Conservation (phyloP, 1,140 invertebrate species). For the Lerema accius region DNA sequence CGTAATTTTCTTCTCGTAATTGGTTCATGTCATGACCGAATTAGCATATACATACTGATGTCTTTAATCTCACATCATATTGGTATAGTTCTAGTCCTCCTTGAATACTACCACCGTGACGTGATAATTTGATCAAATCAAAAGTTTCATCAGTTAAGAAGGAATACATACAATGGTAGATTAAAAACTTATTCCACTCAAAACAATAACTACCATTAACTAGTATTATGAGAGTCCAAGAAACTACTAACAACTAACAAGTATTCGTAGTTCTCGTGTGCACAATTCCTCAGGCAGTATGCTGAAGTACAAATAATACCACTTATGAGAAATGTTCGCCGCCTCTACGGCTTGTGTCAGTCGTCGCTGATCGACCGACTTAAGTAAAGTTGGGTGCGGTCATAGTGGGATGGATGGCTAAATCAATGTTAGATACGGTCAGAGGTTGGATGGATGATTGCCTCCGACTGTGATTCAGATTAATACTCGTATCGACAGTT, state of each 20-base stretch:
- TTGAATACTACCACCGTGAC: too few relatives aligned
- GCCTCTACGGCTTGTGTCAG: neutral
- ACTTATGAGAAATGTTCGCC: slow-evolving; percentile 4
- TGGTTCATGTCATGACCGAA: too few relatives aligned
- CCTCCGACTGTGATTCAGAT: too few relatives aligned
- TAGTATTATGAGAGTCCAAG: neutral
- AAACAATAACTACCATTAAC: slow-evolving; percentile 3
- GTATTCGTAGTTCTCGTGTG: neutral
- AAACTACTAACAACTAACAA: slow-evolving; percentile 3
- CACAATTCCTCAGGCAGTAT: slow-evolving; percentile 1
- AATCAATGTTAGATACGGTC: too few relatives aligned
- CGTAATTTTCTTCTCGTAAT: too few relatives aligned
- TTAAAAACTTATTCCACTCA: neutral
- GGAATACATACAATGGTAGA: neutral
- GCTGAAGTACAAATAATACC: slow-evolving; percentile 5
- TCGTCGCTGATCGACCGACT: neutral
- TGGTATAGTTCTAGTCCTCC: too few relatives aligned
- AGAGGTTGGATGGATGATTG: too few relatives aligned
- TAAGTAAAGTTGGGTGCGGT: neutral
- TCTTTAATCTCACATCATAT: too few relatives aligned
- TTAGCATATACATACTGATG: too few relatives aligned
- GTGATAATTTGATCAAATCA: too few relatives aligned
- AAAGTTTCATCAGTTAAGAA: too few relatives aligned
- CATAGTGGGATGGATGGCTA: neutral
- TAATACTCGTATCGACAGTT: too few relatives aligned